Base-by-base conservation (phyloP, 2,888 invertebrate genomes). In the Magallana nippona region DNA sequence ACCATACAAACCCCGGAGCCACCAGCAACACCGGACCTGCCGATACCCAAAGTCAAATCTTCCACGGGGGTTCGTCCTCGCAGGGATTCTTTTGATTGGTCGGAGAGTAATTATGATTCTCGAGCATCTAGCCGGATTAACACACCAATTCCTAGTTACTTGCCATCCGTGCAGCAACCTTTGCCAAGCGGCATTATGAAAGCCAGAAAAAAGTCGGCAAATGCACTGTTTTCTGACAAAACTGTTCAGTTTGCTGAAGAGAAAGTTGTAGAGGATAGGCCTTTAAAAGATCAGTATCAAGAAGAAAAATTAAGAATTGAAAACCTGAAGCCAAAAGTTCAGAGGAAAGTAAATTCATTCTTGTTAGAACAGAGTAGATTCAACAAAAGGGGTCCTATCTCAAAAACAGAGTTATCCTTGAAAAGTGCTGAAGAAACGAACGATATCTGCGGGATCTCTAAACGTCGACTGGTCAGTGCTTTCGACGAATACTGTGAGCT, bases 401-500 rank as follows among this genome's bases (percentile, higher is more conserved):
- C 44, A 10, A 80, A 83, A 2, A 71, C 56, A 17, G 79, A 83
- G 2, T 27, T 32, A 10, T 22, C 71, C 3, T 22, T 58, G 78
- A 71, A 57, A 57, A 57, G 1, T 11, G 27, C 10, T 56, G 57
- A 13, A 19, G 27, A 27, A 5, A 17, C 55, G 3, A 62, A 55
- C 1, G 83, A 80, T 56, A 15, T 32, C 3, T 77, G 71, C 17
- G n/a, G 19, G 1, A 32, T 77, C 17, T 78, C 89, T 71, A 86
- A 89, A 78, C 60, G 81, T 19, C 87, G 86, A 63, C 78, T 91
- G 13, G 88, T 90, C 78, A 84, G 63, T 27, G 90, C 90, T 15
- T 92, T 92, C 84, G 89, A 92, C 79, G 87, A 88, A 17, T 89
- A 91, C 79, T 89, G 89, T 83, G 78, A 82, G 19, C 86, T 87